Conservation (phyloP, 2,888 invertebrate genomes). For the Euproctis similis region DNA sequence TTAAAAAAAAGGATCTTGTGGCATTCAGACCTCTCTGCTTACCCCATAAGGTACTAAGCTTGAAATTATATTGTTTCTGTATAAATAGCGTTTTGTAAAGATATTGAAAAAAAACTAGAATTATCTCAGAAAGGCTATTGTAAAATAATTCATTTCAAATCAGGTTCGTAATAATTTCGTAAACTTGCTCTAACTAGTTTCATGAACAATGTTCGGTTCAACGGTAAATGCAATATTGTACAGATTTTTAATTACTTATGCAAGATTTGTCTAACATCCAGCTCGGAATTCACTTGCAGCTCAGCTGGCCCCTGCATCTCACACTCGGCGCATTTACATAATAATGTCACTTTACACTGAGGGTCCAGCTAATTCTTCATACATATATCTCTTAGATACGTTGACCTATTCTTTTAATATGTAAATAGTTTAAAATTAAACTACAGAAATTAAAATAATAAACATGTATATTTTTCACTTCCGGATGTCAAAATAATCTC, state of each 20-base stretch:
- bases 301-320: constrained; percentile 42
- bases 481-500: constrained; percentile 13
- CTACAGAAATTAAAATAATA: no score
- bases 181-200: no score
- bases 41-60: no score
- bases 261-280: constrained; percentile 52
- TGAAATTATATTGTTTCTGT: no score
- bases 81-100: no score
- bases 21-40: no score
- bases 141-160: no score
- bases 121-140: no score
- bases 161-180: no score
- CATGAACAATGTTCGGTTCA: constrained; percentile 24
- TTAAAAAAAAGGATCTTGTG: no score
- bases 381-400: constrained; percentile 4
- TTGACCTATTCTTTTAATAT: constrained; percentile 9
- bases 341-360: constrained; percentile 40
- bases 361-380: constrained; percentile 48
- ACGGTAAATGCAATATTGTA: constrained; percentile 35
- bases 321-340: constrained; percentile 44
- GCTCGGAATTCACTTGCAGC: constrained; percentile 44
- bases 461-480: no score
- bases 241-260: constrained; percentile 57
- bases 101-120: no score
- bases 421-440: constrained; percentile 11